Evolutionary conservation across 2,888 invertebrate genomes (phyloP), one percentile per base, ranked within the genome.

Genomic region (Steinernema hermaphroditum): DNA sequence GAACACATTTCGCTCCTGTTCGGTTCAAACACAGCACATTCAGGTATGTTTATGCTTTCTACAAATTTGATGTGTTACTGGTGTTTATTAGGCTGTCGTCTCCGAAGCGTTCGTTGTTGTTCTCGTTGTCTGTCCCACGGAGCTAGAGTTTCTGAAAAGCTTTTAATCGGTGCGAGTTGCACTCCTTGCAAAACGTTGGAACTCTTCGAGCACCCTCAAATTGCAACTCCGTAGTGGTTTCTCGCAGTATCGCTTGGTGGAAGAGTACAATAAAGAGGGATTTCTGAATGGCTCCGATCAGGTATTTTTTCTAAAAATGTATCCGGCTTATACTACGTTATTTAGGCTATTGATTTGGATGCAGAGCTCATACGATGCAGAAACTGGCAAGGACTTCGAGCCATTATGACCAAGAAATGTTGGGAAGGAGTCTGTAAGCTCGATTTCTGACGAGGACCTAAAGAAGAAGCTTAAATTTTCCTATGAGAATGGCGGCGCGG

Each of bases 211-310:
- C 29, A 29, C 14, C 62, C 62, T 1, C 27, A 62, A 27, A 32
- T 62, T 6, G 16, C 32, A 2, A 27, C 34, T 29, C 62, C 62
- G 29, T 14, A 62, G 2, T 34, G 62, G 62, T 1, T n/a, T 62
- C 16, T 62, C 62, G 2, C 62, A 62, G 14, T 62, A 29, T 19
- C 14, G 27, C 32, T 16, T 62, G 12, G 62, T 62, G 29, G 62
- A 62, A 34, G 29, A 29, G 16, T 62, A 62, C 32, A 62, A 12
- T 4, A 62, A 62, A 32, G 12, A 16, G 34, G 62, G 62, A 2
- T 62, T 62, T 14, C 32, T 62, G 29, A 62, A 62, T 34, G 62
- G 62, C 8, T 22, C 62, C 14, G 32, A 62, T n/a, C 62, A 62
- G 62, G 62, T 62, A 2, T 46, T 14, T 46, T 14, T n/a, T n/a